These are phyloP conservation scores for Ramphastos sulfuratus DNA, from an alignment of 2,113 vertebrate species.

Conservation along the genomic window DNA sequence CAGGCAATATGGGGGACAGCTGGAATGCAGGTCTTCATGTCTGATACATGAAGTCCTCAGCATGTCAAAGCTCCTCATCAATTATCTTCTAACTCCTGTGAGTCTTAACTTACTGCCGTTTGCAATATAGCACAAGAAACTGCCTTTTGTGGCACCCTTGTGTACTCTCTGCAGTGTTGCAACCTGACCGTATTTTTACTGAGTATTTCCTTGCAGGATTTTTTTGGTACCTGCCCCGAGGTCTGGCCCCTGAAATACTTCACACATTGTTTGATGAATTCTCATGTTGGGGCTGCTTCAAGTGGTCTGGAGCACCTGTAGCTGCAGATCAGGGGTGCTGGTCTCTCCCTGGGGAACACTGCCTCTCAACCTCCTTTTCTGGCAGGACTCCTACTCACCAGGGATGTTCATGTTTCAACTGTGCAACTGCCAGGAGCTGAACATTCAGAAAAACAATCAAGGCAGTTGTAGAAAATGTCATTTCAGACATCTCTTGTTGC, in stretches of 20 bases:
- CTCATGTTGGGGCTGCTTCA: background rate
- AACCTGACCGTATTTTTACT: background rate
- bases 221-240: background rate
- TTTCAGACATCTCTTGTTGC: background rate
- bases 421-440: background rate
- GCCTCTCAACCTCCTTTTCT: accelerated
- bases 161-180: no score
- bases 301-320: background rate
- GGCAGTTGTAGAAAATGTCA: background rate
- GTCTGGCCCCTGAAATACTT: no score
- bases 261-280: accelerated
- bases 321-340: background rate
- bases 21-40: background rate
- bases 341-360: background rate
- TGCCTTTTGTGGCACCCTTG: no score
- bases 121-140: background rate
- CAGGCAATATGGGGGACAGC: accelerated
- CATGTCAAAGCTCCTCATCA: background rate
- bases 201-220: background rate
- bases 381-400: background rate
- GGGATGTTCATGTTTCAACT: background rate
- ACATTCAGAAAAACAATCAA: background rate
- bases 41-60: no score
- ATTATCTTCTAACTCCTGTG: background rate
- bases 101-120: no score